These are phyloP conservation scores for Pterostichus madidus DNA, from an alignment of 2,888 invertebrate genomes.

Conservation along the genomic window DNA sequence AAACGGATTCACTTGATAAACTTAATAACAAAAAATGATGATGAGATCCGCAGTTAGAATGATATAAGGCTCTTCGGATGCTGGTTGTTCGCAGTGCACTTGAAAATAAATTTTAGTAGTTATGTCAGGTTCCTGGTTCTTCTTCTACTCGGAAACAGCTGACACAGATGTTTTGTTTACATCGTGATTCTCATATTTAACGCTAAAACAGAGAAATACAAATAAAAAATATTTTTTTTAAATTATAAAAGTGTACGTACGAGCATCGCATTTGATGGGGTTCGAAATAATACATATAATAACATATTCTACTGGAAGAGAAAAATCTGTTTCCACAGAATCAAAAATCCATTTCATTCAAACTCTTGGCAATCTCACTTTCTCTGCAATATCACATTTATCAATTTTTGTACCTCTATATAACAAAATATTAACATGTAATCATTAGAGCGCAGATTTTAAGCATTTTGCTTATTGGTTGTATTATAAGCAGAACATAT, in stretches of 20 bases:
- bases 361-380: constrained; percentile 82
- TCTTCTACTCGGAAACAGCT: constrained; percentile 56
- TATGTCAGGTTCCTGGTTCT: constrained; percentile 68
- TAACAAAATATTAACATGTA: constrained; percentile 68
- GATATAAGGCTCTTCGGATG: constrained; percentile 78
- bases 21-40: constrained; percentile 87
- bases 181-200: constrained; percentile 69
- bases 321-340: constrained; percentile 86
- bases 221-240: neutral
- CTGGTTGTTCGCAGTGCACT: constrained; percentile 80
- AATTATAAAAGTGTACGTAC: constrained; percentile 29
- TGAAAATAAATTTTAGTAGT: constrained; percentile 81
- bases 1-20: constrained; percentile 84
- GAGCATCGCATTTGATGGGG: constrained; percentile 80
- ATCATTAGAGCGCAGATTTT: too few species aligned
- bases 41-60: constrained; percentile 66
- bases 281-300: constrained; percentile 84
- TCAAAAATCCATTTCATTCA: constrained; percentile 89
- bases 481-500: too few species aligned
- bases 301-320: constrained; percentile 83
- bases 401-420: constrained; percentile 84
- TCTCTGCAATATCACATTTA: constrained; percentile 83
- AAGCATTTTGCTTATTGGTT: too few species aligned
- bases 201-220: constrained; percentile 59
- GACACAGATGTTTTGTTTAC: constrained; percentile 55